Conservation (phyloP, 1,140 invertebrate genomes). For the Aphelenchoides besseyi region DNA sequence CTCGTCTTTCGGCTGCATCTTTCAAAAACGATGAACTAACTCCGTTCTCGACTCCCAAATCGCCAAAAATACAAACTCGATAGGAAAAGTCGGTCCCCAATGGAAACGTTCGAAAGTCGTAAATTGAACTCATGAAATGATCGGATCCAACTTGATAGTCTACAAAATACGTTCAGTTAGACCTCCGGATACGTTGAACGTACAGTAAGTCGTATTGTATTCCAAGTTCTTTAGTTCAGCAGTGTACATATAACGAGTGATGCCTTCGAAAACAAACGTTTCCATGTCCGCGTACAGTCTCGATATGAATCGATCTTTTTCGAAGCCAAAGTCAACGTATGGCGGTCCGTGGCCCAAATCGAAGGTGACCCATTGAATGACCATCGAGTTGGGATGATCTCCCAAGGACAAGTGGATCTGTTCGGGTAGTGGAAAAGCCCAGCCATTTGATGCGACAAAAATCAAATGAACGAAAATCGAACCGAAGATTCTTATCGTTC, state of each 20-base stretch:
- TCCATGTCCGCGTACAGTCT: neutral
- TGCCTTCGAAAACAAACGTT: neutral
- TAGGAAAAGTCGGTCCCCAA: neutral
- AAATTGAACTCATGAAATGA: neutral
- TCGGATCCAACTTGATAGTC: conserved; percentile 11
- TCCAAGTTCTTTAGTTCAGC: conserved; percentile 7
- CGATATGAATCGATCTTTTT: neutral
- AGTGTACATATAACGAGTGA: conserved; percentile 4
- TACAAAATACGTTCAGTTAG: neutral
- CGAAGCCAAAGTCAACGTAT: neutral
- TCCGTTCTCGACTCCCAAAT: conserved; percentile 8
- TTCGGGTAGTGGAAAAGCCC: too few relatives aligned
- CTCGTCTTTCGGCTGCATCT: neutral
- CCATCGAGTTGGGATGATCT: neutral
- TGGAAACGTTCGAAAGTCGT: neutral
- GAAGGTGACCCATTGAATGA: conserved; percentile 12
- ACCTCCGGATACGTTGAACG: neutral
- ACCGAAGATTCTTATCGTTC: too few relatives aligned
- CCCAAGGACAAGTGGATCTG: conserved; percentile 15
- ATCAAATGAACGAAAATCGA: too few relatives aligned
- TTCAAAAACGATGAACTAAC: neutral
- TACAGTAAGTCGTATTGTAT: conserved; percentile 9
- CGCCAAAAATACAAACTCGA: conserved; percentile 7
- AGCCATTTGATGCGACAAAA: too few relatives aligned
- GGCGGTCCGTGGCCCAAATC: neutral